Conservation (phyloP, 1,140 invertebrate genomes). For the Chrysomallon squamiferum region DNA sequence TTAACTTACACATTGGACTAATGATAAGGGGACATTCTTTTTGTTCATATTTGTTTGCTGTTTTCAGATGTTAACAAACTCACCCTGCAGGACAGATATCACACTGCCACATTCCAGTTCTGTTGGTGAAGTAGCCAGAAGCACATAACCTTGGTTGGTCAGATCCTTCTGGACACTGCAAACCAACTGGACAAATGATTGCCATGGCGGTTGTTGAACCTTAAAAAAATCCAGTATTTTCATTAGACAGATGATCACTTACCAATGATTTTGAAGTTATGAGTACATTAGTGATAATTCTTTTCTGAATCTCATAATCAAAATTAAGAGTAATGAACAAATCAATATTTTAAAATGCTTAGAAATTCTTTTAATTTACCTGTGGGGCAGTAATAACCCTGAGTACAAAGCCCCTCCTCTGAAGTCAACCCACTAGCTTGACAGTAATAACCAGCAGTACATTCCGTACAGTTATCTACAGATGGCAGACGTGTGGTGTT, state of each 20-base stretch:
- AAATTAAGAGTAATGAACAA: too few relatives aligned
- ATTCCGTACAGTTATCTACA: constrained; percentile 44
- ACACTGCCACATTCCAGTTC: constrained; percentile 47
- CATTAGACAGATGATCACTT: too few relatives aligned
- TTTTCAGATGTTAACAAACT: too few relatives aligned
- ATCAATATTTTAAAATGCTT: too few relatives aligned
- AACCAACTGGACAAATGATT: constrained; percentile 48
- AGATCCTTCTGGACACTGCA: constrained; percentile 54
- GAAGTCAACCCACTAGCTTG: constrained; percentile 46
- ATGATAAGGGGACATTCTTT: too few relatives aligned
- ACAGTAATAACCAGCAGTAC: constrained; percentile 56
- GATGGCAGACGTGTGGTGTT: constrained; percentile 45
- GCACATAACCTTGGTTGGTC: constrained; percentile 45
- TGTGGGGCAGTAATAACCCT: constrained; percentile 58
- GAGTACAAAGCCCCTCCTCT: constrained; percentile 50
- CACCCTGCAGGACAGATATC: constrained; percentile 55
- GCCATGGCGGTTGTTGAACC: constrained; percentile 38
- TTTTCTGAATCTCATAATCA: too few relatives aligned
- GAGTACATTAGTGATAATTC: too few relatives aligned
- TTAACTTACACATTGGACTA: too few relatives aligned
- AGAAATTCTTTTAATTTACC: too few relatives aligned
- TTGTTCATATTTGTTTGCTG: too few relatives aligned
- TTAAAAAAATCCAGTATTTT: constrained; percentile 25
- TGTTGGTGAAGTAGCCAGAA: constrained; percentile 52
- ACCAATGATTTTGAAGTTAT: too few relatives aligned